These are phyloP conservation scores for Penelope pileata DNA, from an alignment of 2,113 vertebrate genomes.

Conservation along the genomic window DNA sequence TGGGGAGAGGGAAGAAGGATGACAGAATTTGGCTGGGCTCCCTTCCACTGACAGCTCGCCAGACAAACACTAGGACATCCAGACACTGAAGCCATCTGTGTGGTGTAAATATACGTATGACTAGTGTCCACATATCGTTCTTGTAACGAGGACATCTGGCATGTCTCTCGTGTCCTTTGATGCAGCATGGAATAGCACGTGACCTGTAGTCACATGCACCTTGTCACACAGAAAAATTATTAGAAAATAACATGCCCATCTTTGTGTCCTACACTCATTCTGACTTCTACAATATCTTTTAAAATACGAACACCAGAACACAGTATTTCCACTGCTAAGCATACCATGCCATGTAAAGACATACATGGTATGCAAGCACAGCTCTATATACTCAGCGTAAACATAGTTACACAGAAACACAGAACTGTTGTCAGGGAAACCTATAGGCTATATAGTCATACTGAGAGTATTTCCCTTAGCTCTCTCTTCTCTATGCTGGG, in stretches of 20 bases:
- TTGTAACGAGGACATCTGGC: not conserved
- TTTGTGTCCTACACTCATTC: not conserved
- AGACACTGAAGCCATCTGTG: not conserved
- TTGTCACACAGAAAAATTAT: not conserved
- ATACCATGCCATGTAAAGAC: not conserved
- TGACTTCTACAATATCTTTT: not conserved
- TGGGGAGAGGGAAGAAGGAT: not conserved
- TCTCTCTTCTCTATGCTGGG: not conserved
- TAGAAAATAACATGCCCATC: not conserved
- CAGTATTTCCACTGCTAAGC: no score
- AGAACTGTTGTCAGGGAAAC: not conserved
- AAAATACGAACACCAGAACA: not conserved
- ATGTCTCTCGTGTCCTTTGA: not conserved
- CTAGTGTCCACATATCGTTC: not conserved
- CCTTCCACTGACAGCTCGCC: not conserved
- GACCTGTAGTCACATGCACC: not conserved
- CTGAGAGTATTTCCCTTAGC: not conserved
- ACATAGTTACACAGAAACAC: not conserved
- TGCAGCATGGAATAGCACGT: not conserved
- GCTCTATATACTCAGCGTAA: not conserved
- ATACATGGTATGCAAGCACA: not conserved
- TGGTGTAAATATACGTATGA: not conserved
- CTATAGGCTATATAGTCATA: not conserved
- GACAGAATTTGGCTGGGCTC: not conserved
- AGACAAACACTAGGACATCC: not conserved